Conservation (phyloP, 2,888 invertebrate genomes). For the Nemurella pictetii region DNA sequence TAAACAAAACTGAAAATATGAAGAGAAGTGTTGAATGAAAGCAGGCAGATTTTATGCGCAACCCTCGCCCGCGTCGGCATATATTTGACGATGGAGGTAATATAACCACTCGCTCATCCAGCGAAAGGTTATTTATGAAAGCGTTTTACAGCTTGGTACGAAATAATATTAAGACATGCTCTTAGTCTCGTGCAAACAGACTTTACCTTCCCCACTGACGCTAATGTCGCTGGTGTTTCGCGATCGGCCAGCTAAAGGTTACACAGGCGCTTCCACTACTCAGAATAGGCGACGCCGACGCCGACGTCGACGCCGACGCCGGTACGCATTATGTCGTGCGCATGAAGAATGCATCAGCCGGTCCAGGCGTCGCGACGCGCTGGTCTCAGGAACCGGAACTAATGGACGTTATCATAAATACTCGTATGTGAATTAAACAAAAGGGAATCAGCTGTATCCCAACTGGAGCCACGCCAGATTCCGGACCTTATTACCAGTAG, state of each 20-base stretch:
- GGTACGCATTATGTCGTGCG: no score
- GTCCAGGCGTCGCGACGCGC: constrained; percentile 25
- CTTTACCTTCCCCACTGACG: background rate
- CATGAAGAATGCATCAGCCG: background rate
- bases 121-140: background rate
- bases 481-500: background rate
- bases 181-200: background rate
- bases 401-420: constrained; percentile 28
- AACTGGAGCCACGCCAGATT: constrained; percentile 25
- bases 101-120: background rate
- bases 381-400: constrained; percentile 26
- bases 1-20: background rate
- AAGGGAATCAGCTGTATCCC: constrained; percentile 30
- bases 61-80: background rate
- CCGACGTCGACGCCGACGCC: background rate
- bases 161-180: background rate
- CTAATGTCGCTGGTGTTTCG: background rate
- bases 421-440: constrained; percentile 30
- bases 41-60: background rate
- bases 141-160: background rate
- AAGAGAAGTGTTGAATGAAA: background rate
- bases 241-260: no score
- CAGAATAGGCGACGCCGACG: background rate
- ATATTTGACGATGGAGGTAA: background rate
- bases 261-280: no score